phyloP scores from a whole-genome alignment of 2,888 invertebrate species.

The Neocrepidodera transversa region DNA sequence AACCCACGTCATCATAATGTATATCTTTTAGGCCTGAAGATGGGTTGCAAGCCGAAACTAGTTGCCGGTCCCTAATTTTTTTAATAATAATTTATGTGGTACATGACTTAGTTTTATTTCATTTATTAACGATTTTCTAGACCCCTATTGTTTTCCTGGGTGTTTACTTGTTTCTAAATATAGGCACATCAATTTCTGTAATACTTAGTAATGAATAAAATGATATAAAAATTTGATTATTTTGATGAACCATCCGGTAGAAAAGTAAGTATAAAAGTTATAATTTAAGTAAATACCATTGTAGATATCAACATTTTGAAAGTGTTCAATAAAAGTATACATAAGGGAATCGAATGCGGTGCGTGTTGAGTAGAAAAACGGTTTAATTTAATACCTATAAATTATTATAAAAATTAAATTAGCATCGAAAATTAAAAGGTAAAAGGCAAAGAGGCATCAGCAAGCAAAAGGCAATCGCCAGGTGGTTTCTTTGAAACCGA shows the following conservation, averaged over 20 bases:
- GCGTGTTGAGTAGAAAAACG: constrained; percentile 39
- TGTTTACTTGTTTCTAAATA: too few relatives aligned
- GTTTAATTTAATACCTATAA: constrained; percentile 40
- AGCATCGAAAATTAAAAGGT: constrained; percentile 43
- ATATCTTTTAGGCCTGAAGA: too few relatives aligned
- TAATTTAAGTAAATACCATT: neutral
- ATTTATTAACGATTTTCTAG: too few relatives aligned
- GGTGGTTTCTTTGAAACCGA: constrained; percentile 36
- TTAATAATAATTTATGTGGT: too few relatives aligned
- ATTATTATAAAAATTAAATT: constrained; percentile 43
- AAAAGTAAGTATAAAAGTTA: constrained; percentile 3
- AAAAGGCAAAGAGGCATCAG: constrained; percentile 41
- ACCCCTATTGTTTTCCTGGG: too few relatives aligned
- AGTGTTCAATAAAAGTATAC: constrained; percentile 1
- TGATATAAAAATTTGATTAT: too few relatives aligned
- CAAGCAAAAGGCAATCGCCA: constrained; percentile 37
- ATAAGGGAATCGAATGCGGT: constrained; percentile 27
- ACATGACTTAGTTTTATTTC: too few relatives aligned
- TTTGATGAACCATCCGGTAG: neutral
- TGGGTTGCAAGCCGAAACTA: too few relatives aligned
- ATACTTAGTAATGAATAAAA: too few relatives aligned
- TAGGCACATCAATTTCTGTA: too few relatives aligned
- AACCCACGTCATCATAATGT: too few relatives aligned
- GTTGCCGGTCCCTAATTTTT: too few relatives aligned
- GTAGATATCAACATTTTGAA: constrained; percentile 4